These are phyloP conservation scores for Lagopus leucura DNA, from an alignment of 2,113 vertebrate genomes.

Conservation along the genomic window DNA sequence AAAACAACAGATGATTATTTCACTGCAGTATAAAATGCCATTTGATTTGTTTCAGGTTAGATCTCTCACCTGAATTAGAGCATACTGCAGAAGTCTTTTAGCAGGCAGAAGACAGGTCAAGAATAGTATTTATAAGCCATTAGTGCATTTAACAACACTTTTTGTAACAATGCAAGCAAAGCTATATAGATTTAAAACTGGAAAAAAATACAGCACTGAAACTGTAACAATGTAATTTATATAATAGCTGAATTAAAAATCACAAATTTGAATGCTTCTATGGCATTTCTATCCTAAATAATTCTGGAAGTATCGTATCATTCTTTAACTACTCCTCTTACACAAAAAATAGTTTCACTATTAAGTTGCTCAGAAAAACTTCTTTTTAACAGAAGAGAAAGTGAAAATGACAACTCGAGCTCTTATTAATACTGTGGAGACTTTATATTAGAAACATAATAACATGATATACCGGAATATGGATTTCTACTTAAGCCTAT, in stretches of 20 bases:
- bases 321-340: neutral
- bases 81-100: neutral
- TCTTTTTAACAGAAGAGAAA: neutral
- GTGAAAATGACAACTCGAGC: neutral
- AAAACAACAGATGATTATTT: neutral
- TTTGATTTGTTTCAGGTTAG: neutral
- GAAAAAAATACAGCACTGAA: neutral
- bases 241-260: neutral
- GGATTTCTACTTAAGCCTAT: neutral
- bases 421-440: neutral
- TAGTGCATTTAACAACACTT: too few relatives aligned
- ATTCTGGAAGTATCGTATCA: neutral
- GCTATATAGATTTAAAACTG: neutral
- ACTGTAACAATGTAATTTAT: neutral
- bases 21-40: neutral
- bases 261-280: neutral
- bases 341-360: neutral
- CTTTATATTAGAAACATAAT: neutral
- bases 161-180: rapidly evolving
- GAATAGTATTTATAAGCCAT: too few relatives aligned
- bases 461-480: neutral
- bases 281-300: neutral
- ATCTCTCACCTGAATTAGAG: neutral
- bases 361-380: neutral
- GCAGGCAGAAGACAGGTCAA: neutral